These are phyloP conservation scores for Dusona sp. DNA, from an alignment of 2,888 invertebrate species.

Conservation along the genomic window DNA sequence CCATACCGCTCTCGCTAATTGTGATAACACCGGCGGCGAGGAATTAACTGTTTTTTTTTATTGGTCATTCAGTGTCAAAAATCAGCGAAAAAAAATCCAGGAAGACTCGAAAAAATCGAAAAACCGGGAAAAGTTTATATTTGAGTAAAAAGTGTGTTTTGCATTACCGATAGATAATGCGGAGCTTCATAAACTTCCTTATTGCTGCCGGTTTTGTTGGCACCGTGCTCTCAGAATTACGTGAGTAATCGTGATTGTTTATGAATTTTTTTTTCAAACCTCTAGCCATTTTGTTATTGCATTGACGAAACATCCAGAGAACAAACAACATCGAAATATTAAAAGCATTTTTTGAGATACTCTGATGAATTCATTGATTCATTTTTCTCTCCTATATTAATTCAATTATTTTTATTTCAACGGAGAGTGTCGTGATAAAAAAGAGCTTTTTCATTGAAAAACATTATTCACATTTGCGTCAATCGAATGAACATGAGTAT, in stretches of 20 bases:
- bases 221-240: conserved; percentile 71
- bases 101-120: neutral
- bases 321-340: neutral
- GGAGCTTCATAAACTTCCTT: conserved; percentile 51
- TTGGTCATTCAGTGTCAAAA: conserved; percentile 21
- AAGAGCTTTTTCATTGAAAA: neutral
- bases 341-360: neutral
- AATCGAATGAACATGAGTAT: neutral
- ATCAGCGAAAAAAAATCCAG: conserved; percentile 1
- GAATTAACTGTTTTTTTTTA: neutral
- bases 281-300: neutral
- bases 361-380: neutral
- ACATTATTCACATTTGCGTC: neutral
- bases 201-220: conserved; percentile 65
- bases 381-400: too few species aligned
- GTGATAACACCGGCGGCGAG: conserved; percentile 63
- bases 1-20: conserved; percentile 79
- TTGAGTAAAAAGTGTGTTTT: conserved; percentile 48
- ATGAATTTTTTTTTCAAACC: neutral
- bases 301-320: neutral
- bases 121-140: neutral
- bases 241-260: conserved; percentile 72
- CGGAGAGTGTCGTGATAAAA: neutral
- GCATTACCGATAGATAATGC: conserved; percentile 46
- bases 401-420: neutral